These are phyloP conservation scores for Macaca mulatta DNA, from an alignment of 2,113 vertebrate genomes.

Conservation along the genomic window DNA sequence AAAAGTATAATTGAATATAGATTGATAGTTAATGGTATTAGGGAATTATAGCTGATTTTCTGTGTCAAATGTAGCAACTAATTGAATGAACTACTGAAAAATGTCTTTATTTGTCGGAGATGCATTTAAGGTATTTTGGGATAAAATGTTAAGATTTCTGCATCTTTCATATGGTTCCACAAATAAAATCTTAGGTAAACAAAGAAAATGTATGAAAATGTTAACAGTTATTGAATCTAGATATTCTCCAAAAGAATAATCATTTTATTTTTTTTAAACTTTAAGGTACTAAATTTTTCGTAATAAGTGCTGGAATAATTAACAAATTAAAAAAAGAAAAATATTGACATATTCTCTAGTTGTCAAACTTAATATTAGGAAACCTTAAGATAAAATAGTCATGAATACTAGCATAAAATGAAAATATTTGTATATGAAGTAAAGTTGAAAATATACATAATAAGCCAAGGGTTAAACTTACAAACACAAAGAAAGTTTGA, in stretches of 20 bases:
- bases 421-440: background rate
- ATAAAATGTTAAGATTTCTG: background rate
- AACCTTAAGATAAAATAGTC: background rate
- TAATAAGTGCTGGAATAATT: background rate
- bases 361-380: background rate
- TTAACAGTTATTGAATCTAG: background rate
- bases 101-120: background rate
- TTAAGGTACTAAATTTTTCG: background rate
- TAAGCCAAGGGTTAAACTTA: background rate
- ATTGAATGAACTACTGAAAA: background rate
- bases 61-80: background rate
- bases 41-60: background rate
- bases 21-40: background rate
- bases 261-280: background rate
- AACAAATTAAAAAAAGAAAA: background rate
- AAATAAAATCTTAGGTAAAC: background rate
- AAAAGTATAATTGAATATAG: background rate
- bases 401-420: background rate
- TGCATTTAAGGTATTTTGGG: background rate
- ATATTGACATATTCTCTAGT: background rate
- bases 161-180: background rate
- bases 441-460: background rate
- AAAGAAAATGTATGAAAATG: background rate
- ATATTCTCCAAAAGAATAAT: background rate
- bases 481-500: background rate